These are phyloP conservation scores for Cynopterus sphinx DNA, from an alignment of 2,797 vertebrate species.

Conservation along the genomic window DNA sequence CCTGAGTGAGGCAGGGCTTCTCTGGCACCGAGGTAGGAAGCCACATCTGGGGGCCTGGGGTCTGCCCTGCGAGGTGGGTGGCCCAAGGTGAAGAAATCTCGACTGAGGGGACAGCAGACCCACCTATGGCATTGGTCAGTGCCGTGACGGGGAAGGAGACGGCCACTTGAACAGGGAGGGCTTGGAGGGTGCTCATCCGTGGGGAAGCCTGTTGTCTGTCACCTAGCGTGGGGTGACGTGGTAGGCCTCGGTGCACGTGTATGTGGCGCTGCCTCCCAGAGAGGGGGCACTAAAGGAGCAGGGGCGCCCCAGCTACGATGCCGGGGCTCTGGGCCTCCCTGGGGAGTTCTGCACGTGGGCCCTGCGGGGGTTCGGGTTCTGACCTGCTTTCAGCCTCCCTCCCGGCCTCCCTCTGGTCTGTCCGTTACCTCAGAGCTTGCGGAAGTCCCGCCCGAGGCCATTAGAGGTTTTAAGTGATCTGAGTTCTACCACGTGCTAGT, in stretches of 20 bases:
- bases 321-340: accelerated
- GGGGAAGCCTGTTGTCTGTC: neutral
- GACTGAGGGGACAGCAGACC: neutral
- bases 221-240: accelerated
- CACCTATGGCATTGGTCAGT: accelerated
- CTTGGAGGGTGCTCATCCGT: neutral
- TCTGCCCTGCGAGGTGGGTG: neutral
- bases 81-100: neutral
- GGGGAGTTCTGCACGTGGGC: accelerated
- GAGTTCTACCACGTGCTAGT: neutral
- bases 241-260: neutral
- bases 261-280: neutral
- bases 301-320: neutral
- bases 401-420: neutral
- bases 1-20: neutral
- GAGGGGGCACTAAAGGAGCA: neutral
- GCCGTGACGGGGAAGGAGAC: neutral
- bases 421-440: neutral
- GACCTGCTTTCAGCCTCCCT: neutral
- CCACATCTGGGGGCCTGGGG: neutral
- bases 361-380: neutral
- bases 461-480: too few species aligned
- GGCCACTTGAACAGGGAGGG: neutral
- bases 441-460: neutral
- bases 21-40: neutral